Evolutionary conservation across 1,140 invertebrate genomes (phyloP).

Genomic region (Helicoverpa zea): DNA sequence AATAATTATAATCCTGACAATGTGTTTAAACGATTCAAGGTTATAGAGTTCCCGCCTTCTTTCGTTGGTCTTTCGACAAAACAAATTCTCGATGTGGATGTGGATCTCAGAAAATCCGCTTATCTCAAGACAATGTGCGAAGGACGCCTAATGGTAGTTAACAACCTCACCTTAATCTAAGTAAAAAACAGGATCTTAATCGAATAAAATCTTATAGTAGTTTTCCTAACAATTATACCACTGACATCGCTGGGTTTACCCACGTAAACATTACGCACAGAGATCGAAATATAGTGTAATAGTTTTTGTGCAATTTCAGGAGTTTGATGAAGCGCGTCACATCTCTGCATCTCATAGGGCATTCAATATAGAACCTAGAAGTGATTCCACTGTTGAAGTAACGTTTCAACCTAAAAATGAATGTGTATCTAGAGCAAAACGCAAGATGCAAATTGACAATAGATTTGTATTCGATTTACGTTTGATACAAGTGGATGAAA

Average conservation of each 20-base stretch:
- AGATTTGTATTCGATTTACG: constrained; percentile 78
- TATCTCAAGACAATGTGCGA: constrained; percentile 77
- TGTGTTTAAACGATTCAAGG: constrained; percentile 74
- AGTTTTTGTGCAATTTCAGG: constrained; percentile 62
- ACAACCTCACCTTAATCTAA: not conserved
- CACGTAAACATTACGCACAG: too few species aligned
- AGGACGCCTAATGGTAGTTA: constrained; percentile 68
- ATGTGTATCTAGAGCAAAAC: constrained; percentile 74
- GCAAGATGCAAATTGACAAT: constrained; percentile 62
- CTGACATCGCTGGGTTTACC: too few species aligned
- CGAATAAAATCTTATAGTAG: too few species aligned
- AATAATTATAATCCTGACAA: constrained; percentile 68
- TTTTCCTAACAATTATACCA: too few species aligned
- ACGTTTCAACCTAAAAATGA: constrained; percentile 75
- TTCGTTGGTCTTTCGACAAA: constrained; percentile 73
- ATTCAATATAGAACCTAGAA: constrained; percentile 62
- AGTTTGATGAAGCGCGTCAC: constrained; percentile 77
- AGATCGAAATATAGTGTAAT: too few species aligned
- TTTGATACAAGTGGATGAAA: constrained; percentile 75
- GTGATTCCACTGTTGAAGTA: constrained; percentile 67
- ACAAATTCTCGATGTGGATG: constrained; percentile 67
- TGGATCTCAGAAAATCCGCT: constrained; percentile 68
- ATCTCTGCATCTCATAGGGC: constrained; percentile 77
- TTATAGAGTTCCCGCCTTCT: constrained; percentile 77
- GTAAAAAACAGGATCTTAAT: not conserved